Percentiles rank a stretch among this genome's conserved stretches.
These are phyloP conservation scores for Orientallactaga sibirica DNA, from an alignment of 2,797 vertebrate species.

Conservation along the genomic window DNA sequence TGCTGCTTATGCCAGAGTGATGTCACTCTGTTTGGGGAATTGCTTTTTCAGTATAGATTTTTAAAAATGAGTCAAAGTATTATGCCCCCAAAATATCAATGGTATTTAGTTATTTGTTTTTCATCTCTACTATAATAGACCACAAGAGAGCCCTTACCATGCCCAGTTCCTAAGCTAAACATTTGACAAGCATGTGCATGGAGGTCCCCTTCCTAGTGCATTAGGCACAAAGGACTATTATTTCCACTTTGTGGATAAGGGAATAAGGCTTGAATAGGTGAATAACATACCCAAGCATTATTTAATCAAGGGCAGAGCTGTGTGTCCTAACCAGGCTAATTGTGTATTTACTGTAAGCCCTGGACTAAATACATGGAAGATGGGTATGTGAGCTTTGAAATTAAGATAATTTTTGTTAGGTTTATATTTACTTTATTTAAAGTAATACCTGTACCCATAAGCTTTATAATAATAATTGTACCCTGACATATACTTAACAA, in stretches of 20 bases:
- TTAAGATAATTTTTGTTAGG: background rate
- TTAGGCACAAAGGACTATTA: background rate
- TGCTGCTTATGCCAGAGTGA: background rate
- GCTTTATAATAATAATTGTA: background rate
- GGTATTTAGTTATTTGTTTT: background rate
- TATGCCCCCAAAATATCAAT: background rate
- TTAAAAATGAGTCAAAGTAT: background rate
- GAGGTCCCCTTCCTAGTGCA: background rate
- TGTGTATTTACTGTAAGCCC: background rate
- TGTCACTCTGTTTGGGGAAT: background rate
- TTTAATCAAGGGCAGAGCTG: background rate
- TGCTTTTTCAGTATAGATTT: slow-evolving; percentile 4
- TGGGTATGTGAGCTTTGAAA: background rate
- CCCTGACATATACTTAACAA: background rate
- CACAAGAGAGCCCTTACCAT: background rate
- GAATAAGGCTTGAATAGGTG: background rate
- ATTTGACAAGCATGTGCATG: background rate
- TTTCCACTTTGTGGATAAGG: background rate
- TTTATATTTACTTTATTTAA: slow-evolving; percentile 36
- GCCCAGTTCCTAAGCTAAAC: background rate
- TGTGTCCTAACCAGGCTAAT: background rate
- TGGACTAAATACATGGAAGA: background rate
- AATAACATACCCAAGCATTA: background rate
- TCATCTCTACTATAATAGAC: background rate
- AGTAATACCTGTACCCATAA: background rate